Evolutionary conservation across 2,113 vertebrate species (phyloP).

Genomic region (Notarius quadriscutis): DNA sequence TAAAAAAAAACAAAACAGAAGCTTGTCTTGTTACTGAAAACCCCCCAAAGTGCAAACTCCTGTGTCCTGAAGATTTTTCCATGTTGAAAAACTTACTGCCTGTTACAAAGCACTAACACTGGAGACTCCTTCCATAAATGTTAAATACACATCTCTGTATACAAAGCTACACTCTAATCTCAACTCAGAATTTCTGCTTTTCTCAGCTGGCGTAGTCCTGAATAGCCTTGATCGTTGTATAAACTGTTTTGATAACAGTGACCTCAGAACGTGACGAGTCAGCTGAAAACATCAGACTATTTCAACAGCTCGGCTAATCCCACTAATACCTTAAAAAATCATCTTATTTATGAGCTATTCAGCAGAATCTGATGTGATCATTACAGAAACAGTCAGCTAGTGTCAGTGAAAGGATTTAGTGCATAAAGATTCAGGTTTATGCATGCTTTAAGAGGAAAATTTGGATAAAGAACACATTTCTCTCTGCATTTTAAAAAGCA

Average conservation of each 20-base stretch:
- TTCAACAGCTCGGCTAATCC: neutral
- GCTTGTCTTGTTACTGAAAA: too few species aligned
- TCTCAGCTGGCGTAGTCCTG: neutral
- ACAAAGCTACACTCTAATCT: neutral
- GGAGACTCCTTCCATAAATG: neutral
- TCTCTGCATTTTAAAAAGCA: neutral
- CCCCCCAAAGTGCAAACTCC: too few species aligned
- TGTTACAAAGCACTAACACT: neutral
- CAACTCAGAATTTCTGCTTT: neutral
- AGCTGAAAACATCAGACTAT: neutral
- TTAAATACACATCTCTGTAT: too few species aligned
- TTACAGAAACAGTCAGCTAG: conserved; percentile 1
- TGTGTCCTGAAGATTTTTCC: too few species aligned
- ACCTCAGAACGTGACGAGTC: neutral
- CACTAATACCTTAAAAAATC: neutral
- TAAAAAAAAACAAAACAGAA: too few species aligned
- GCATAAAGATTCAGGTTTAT: conserved; percentile 14
- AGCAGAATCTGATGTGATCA: neutral
- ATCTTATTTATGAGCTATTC: conserved; percentile 4
- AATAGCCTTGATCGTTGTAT: neutral
- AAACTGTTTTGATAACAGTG: neutral
- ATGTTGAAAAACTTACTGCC: too few species aligned
- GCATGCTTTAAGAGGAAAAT: neutral
- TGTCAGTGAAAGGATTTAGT: neutral
- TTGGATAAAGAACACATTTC: neutral